phyloP scores from a whole-genome alignment of 2,888 invertebrate species.

The Cheilosia urbana region DNA sequence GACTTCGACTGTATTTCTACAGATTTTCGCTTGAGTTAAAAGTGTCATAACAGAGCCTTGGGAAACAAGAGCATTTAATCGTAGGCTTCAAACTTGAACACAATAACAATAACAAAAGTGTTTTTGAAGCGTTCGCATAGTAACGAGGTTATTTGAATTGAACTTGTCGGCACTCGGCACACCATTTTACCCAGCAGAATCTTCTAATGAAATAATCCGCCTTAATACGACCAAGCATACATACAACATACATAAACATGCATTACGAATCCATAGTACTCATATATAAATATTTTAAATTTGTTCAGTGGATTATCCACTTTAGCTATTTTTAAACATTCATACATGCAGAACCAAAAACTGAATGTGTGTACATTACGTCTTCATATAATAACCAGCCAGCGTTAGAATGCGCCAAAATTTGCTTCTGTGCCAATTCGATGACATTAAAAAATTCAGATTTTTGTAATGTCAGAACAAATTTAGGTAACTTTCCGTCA shows the following conservation, averaged over 20 bases:
- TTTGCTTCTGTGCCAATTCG: slow-evolving; percentile 52
- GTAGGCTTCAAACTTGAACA: background rate
- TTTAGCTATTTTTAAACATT: slow-evolving; percentile 28
- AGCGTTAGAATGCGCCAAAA: slow-evolving; percentile 25
- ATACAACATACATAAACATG: no score
- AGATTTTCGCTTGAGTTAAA: no score
- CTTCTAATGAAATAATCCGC: background rate
- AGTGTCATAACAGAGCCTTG: no score
- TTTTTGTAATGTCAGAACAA: slow-evolving; percentile 26
- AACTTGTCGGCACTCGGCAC: background rate
- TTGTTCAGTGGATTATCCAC: slow-evolving; percentile 30
- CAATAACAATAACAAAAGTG: background rate
- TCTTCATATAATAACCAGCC: slow-evolving; percentile 37
- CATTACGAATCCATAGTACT: slow-evolving; percentile 1
- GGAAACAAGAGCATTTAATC: no score
- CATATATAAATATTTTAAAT: slow-evolving; percentile 28
- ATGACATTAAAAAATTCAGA: slow-evolving; percentile 56
- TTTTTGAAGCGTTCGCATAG: background rate
- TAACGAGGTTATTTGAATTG: background rate
- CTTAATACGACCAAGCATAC: background rate
- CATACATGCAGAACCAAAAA: slow-evolving; percentile 19
- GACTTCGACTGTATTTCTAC: no score
- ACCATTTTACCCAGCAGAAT: background rate
- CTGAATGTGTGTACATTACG: background rate
- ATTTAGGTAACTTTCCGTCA: slow-evolving; percentile 53